Evolutionary conservation across 2,797 vertebrate genomes (phyloP).

Genomic region (Coregonus suidteri): DNA sequence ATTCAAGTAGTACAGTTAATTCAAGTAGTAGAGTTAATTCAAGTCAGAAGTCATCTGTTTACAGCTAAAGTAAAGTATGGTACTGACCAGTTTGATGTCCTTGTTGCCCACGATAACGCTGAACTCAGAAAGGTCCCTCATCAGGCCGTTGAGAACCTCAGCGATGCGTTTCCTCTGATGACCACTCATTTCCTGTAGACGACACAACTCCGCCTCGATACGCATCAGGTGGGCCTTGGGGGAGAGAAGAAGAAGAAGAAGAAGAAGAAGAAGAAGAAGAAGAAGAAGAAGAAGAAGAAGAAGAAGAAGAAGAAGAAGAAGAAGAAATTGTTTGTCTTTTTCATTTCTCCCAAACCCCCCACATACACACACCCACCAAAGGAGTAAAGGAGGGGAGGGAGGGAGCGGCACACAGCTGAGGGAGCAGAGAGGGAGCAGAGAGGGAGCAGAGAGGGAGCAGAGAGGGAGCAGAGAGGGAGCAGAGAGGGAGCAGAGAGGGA

Average conservation of each 20-base stretch:
- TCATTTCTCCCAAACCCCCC: no score
- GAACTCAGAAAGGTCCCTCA: slow-evolving; percentile 93
- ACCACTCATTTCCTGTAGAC: slow-evolving; percentile 86
- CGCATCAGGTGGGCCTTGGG: slow-evolving; percentile 83
- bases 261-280: no score
- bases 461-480: no score
- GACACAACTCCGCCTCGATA: slow-evolving; percentile 86
- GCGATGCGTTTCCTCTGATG: slow-evolving; percentile 91
- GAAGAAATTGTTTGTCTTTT: no score
- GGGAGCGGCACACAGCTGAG: no score
- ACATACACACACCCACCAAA: no score
- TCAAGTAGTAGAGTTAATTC: not conserved
- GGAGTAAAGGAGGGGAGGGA: no score
- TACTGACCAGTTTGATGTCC: slow-evolving; percentile 91
- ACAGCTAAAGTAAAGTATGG: not conserved
- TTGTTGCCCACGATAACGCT: slow-evolving; percentile 89
- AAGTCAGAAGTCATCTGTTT: not conserved
- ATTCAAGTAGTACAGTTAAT: not conserved
- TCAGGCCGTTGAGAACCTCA: slow-evolving; percentile 89
- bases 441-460: no score
- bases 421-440: no score
- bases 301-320: no score
- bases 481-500: no score
- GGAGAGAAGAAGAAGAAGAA: not conserved
- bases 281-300: no score